Conservation (phyloP, 2,888 invertebrate genomes). For the Cephonodes hylas region DNA sequence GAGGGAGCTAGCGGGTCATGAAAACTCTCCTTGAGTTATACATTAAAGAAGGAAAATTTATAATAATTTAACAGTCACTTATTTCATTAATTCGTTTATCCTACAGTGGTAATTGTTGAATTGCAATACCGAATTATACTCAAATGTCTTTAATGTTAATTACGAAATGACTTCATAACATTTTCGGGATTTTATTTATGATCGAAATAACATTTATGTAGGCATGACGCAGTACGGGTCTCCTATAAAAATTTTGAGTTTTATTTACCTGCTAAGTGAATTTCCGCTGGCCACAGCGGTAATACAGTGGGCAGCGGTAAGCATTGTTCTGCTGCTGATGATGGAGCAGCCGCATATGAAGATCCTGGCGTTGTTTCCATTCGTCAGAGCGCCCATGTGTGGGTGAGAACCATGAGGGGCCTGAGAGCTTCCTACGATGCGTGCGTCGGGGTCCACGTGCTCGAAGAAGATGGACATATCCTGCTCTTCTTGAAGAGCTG, state of each 20-base stretch:
- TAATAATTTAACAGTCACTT: too few relatives aligned
- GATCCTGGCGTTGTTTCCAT: conserved; percentile 38
- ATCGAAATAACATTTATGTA: too few relatives aligned
- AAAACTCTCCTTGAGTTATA: too few relatives aligned
- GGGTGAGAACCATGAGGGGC: conserved; percentile 49
- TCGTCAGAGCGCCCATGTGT: conserved; percentile 54
- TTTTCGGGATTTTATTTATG: too few relatives aligned
- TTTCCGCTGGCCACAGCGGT: conserved; percentile 37
- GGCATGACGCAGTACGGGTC: too few relatives aligned
- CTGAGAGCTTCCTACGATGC: conserved; percentile 55
- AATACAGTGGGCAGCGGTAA: conserved; percentile 67
- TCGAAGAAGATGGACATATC: conserved; percentile 51
- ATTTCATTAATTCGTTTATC: too few relatives aligned
- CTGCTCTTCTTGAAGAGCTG: conserved; percentile 37
- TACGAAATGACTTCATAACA: too few relatives aligned
- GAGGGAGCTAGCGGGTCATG: conserved; percentile 36
- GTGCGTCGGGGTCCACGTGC: conserved; percentile 37
- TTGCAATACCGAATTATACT: too few relatives aligned
- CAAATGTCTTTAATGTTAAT: too few relatives aligned
- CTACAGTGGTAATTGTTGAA: too few relatives aligned
- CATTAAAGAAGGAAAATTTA: too few relatives aligned
- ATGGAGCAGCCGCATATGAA: conserved; percentile 59
- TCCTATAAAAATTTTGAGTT: too few relatives aligned
- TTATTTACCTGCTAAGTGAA: conserved; percentile 37
- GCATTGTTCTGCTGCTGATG: conserved; percentile 37